Percentiles rank a stretch among this genome's conserved stretches.
Evolutionary conservation across 1,140 invertebrate genomes (phyloP).

Genomic region (Drosophila funebris): DNA sequence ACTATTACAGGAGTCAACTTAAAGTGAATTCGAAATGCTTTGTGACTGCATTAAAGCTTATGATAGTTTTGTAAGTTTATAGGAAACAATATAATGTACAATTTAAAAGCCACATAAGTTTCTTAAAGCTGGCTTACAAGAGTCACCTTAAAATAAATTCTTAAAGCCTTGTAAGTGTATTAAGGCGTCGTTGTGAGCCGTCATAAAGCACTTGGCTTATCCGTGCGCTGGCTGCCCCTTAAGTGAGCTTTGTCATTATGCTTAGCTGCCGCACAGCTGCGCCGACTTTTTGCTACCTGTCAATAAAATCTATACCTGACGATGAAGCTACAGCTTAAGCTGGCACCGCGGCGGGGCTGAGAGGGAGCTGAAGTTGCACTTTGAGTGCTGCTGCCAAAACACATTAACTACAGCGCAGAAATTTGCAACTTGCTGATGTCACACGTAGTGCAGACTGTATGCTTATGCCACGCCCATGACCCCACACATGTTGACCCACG

Average conservation of each 20-base stretch:
- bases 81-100: too few relatives aligned
- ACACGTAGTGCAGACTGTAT: constrained; percentile 4
- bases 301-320: constrained; percentile 17
- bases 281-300: constrained; percentile 17
- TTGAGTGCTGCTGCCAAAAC: constrained; percentile 49
- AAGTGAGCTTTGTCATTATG: constrained; percentile 46
- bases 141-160: background rate
- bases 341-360: background rate
- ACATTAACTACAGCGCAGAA: constrained; percentile 39
- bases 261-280: constrained; percentile 28
- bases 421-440: constrained; percentile 29
- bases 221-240: constrained; percentile 7
- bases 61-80: too few relatives aligned
- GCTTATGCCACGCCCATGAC: constrained; percentile 6
- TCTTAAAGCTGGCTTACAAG: too few relatives aligned
- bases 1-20: too few relatives aligned
- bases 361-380: constrained; percentile 13
- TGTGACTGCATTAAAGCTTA: too few relatives aligned
- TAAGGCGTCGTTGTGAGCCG: constrained; percentile 1
- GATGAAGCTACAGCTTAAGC: too few relatives aligned
- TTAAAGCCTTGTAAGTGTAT: constrained; percentile 5
- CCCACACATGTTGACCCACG: constrained; percentile 8
- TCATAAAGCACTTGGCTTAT: background rate
- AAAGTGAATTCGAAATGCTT: too few relatives aligned
- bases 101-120: too few relatives aligned